Percentiles rank a stretch among this genome's conserved stretches.
These are phyloP conservation scores for Palaemon carinicauda DNA, from an alignment of 1,140 invertebrate species.

Conservation along the genomic window DNA sequence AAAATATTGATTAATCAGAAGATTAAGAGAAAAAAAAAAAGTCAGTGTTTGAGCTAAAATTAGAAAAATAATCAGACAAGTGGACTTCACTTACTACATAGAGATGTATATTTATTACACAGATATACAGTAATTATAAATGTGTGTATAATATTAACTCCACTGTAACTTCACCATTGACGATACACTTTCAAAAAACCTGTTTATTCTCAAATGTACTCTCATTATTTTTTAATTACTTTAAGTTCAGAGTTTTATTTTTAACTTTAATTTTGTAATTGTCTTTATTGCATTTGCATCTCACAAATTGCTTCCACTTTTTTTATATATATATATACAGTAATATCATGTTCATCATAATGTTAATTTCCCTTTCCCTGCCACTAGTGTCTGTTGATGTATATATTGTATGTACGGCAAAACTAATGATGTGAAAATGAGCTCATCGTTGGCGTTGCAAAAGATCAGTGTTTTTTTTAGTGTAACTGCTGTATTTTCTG, in stretches of 20 bases:
- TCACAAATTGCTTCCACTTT: constrained; percentile 15
- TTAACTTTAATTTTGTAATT: background rate
- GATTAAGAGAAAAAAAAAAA: background rate
- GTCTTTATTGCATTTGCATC: constrained; percentile 12
- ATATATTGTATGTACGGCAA: constrained; percentile 45
- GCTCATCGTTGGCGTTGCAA: constrained; percentile 22
- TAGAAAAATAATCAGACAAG: background rate
- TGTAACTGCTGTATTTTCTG: constrained; percentile 52
- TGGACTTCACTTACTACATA: background rate
- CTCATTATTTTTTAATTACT: constrained; percentile 20
- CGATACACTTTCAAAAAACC: constrained; percentile 25
- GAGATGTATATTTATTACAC: constrained; percentile 33
- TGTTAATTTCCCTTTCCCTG: background rate
- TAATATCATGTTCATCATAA: too few relatives aligned
- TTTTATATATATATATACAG: background rate
- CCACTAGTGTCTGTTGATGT: constrained; percentile 21
- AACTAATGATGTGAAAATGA: constrained; percentile 5
- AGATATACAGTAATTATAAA: constrained; percentile 32
- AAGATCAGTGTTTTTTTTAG: constrained; percentile 44
- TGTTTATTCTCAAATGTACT: constrained; percentile 43
- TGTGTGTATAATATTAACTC: constrained; percentile 46
- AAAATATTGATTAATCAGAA: constrained; percentile 11
- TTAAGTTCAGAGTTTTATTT: constrained; percentile 7
- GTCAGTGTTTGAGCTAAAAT: background rate
- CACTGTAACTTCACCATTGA: constrained; percentile 24